Evolutionary conservation across 1,140 invertebrate genomes (phyloP).

Genomic region (Glossosoma conforme): DNA sequence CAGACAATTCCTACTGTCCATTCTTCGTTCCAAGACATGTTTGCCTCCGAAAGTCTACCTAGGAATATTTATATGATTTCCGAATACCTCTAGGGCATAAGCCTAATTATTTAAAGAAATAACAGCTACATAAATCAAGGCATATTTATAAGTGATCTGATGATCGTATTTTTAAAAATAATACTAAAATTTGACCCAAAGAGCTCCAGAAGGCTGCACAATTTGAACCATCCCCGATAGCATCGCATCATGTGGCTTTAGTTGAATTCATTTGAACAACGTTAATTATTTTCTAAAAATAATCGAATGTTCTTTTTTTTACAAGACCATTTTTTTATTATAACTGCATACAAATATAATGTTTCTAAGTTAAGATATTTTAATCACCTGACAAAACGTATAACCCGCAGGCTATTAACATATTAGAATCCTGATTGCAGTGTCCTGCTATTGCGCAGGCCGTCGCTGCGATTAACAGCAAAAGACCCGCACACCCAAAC

Average conservation of each 20-base stretch:
- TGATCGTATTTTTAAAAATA: no score
- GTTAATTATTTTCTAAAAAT: not conserved
- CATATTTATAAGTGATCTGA: no score
- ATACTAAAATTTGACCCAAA: no score
- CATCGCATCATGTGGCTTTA: not conserved
- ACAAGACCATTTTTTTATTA: not conserved
- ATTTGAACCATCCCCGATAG: not conserved
- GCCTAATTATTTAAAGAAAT: no score
- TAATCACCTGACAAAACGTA: constrained; percentile 14
- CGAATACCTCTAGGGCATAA: no score
- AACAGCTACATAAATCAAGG: no score
- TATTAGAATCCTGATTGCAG: constrained; percentile 11
- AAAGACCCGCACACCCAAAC: constrained; percentile 10
- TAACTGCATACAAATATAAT: not conserved
- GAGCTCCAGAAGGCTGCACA: not conserved
- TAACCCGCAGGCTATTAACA: constrained; percentile 17
- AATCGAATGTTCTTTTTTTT: not conserved
- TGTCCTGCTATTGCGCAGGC: constrained; percentile 11
- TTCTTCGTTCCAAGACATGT: no score
- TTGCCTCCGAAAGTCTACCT: no score
- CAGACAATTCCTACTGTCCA: no score
- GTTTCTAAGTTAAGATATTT: not conserved
- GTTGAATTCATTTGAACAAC: not conserved
- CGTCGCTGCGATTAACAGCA: constrained; percentile 7
- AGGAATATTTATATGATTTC: no score